A percentile compares a stretch with the other conserved stretches of the same genome.
phyloP scores from a whole-genome alignment of 1,140 invertebrate species.

The Zaprionus vittiger region DNA sequence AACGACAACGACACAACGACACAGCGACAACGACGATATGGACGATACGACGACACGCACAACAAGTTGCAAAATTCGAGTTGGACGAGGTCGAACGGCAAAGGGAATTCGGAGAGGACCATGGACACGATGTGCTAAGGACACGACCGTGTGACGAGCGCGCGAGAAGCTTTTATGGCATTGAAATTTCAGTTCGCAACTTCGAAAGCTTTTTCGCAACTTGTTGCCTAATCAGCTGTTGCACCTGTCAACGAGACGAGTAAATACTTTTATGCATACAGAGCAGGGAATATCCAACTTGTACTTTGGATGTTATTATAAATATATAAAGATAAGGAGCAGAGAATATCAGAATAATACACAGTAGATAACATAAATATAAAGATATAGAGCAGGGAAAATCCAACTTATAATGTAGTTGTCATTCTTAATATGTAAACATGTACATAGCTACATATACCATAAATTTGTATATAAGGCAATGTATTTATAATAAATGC shows the following conservation, averaged over 20 bases:
- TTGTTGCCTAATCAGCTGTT: constrained; percentile 82
- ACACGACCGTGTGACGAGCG: background rate
- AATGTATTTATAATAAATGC: too few species aligned
- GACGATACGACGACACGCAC: constrained; percentile 26
- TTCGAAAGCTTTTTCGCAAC: constrained; percentile 82
- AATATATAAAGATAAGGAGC: too few species aligned
- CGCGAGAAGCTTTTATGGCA: constrained; percentile 59
- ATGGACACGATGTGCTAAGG: constrained; percentile 4
- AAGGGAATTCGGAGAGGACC: constrained; percentile 5
- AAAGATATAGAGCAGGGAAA: too few species aligned
- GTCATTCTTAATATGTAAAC: too few species aligned
- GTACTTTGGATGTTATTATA: too few species aligned
- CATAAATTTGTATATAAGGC: too few species aligned
- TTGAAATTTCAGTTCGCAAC: constrained; percentile 65
- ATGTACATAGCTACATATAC: too few species aligned
- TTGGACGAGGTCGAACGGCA: constrained; percentile 36
- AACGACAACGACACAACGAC: constrained; percentile 21
- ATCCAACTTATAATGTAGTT: too few species aligned
- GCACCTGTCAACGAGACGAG: constrained; percentile 31
- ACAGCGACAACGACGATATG: constrained; percentile 9
- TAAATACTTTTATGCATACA: constrained; percentile 4
- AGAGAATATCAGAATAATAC: too few species aligned
- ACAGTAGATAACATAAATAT: too few species aligned
- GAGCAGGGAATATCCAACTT: background rate
- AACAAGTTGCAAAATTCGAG: constrained; percentile 75